phyloP scores from a whole-genome alignment of 2,888 invertebrate species.

The Eretmocerus hayati region DNA sequence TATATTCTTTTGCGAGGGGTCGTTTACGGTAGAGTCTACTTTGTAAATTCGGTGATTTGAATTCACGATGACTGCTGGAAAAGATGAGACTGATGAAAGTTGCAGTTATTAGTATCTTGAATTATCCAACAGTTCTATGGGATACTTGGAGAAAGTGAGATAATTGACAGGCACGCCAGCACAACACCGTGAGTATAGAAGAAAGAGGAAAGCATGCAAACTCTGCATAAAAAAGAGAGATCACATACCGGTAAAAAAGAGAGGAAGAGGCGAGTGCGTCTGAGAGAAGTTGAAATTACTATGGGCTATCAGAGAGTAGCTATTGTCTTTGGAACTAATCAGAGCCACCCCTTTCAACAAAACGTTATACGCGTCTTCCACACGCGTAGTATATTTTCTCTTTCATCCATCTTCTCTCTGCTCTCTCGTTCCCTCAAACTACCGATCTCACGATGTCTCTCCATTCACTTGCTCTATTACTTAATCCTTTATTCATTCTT shows the following conservation, averaged over 20 bases:
- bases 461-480: not conserved
- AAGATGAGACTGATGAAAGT: too few species aligned
- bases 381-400: not conserved
- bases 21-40: too few species aligned
- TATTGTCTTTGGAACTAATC: conserved; percentile 48
- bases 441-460: conserved; percentile 3
- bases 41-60: too few species aligned
- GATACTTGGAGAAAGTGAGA: too few species aligned
- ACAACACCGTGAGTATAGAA: too few species aligned
- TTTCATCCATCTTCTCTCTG: conserved; percentile 2
- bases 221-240: conserved; percentile 23
- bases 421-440: not conserved
- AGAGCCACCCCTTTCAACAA: conserved; percentile 46
- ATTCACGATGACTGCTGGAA: too few species aligned
- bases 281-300: conserved; percentile 28
- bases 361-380: conserved; percentile 21
- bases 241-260: conserved; percentile 19
- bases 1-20: too few species aligned
- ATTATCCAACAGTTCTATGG: too few species aligned
- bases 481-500: too few species aligned
- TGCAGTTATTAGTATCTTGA: too few species aligned
- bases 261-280: conserved; percentile 17
- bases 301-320: conserved; percentile 39
- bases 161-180: too few species aligned
- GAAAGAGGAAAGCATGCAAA: too few species aligned